Base-by-base conservation (phyloP, 2,113 vertebrate species). In the Lagopus muta region DNA sequence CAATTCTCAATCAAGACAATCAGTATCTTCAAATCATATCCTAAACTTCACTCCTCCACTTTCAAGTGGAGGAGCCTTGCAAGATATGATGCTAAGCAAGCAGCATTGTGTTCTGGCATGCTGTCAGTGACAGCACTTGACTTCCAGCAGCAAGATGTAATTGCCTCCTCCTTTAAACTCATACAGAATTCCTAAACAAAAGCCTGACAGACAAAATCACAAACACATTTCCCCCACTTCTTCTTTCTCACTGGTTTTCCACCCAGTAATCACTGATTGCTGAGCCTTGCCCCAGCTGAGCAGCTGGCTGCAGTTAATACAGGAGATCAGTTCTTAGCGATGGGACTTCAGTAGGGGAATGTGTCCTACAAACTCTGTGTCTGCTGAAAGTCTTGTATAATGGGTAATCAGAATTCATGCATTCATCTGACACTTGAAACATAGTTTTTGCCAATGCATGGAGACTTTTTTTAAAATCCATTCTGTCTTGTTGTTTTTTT, bases 11-110 rank as follows among this genome's bases (percentile, higher is more conserved):
- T 55, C 28, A 21, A 82, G 74, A 64, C 28, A 30, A 45, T 45
- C 42, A 47, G 19, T 4, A 4, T 36, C 76, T 79, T 36, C 58
- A 52, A 14, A 48, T 30, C 47, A 6, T 4, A 30, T 13, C 57
- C 15, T 54, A 30, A 54, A 54, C 52, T 28, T 5, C 27, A 30
- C 8, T 54, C 15, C 27, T 54, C 40, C 43, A 22, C 54, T 73
- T 52, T 6, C 6, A 64, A 60, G 72, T 21, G 10, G 78, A 73
- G 84, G 18, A 92, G 50, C 70, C 45, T 20, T 36, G 12, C 5
- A 50, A 81, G 72, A 54, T 16, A 8, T 0, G 1, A 48, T 17
- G 57, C 1, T 40, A 48, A 58, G 58, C 1, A 18, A 91, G 55
- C 77, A 70, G 84, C 18, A 0, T 6, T 13, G n/a, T 21, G 2